Evolutionary conservation across 2,113 vertebrate genomes (phyloP).

Genomic region (Ophthalmolycus amberensis): DNA sequence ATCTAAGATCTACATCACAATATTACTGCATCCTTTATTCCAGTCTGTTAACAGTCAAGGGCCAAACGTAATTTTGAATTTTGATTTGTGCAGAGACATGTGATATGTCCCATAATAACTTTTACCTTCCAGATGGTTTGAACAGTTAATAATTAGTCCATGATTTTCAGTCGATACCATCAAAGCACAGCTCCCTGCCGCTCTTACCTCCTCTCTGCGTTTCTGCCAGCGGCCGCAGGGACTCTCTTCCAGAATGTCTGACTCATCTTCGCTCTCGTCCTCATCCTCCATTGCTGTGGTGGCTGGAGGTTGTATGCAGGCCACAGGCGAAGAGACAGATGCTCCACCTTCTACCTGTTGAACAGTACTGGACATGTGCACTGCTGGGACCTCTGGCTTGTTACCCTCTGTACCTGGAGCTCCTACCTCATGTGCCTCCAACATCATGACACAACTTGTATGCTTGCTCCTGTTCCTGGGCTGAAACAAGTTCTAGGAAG

Average conservation of each 20-base stretch:
- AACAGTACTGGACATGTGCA: conserved; percentile 44
- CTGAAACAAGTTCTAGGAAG: conserved; percentile 31
- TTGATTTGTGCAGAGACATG: neutral
- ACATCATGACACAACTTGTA: conserved; percentile 55
- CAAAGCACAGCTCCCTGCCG: neutral
- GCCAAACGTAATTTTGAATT: neutral
- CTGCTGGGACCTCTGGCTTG: conserved; percentile 48
- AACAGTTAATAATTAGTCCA: neutral
- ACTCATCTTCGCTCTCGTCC: conserved; percentile 97
- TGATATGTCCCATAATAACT: neutral
- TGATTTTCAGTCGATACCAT: neutral
- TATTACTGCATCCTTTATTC: neutral
- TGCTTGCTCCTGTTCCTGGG: conserved; percentile 12
- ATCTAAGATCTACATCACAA: neutral
- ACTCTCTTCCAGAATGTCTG: conserved; percentile 96
- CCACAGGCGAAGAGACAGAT: conserved; percentile 86
- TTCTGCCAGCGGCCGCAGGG: conserved; percentile 98
- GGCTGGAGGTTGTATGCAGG: conserved; percentile 82
- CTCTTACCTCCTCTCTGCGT: conserved; percentile 90
- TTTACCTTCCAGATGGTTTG: neutral
- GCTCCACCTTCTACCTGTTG: conserved; percentile 76
- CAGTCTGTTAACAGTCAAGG: neutral
- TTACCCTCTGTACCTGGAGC: conserved; percentile 46
- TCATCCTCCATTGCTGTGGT: conserved; percentile 88
- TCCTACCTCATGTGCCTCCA: conserved; percentile 63